These are phyloP conservation scores for Microctenopoma stevenorrisi DNA, from an alignment of 2,797 vertebrate genomes.

Conservation along the genomic window DNA sequence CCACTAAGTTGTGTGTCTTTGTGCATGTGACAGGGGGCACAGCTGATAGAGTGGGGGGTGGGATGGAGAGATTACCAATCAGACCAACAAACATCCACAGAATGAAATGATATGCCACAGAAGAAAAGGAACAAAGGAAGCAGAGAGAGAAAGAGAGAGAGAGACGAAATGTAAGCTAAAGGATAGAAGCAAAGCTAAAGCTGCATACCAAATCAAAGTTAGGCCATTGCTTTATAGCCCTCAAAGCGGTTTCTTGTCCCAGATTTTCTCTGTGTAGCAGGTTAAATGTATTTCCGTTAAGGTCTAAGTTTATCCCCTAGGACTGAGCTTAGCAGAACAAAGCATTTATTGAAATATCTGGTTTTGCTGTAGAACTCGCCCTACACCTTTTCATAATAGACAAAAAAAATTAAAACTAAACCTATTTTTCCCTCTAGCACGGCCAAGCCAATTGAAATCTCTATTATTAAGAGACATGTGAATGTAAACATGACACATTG, in stretches of 20 bases:
- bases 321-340: constrained; percentile 56
- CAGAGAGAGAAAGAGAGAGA: constrained; percentile 8
- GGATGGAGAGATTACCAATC: constrained; percentile 22
- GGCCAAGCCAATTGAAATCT: neutral
- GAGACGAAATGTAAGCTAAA: constrained; percentile 2
- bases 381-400: neutral
- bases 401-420: neutral
- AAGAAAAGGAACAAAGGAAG: constrained; percentile 17
- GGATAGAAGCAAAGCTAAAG: constrained; percentile 30
- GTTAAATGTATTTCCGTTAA: constrained; percentile 67
- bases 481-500: no score
- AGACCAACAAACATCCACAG: constrained; percentile 11
- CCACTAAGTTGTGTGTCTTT: constrained; percentile 5
- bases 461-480: no score
- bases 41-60: neutral
- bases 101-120: neutral
- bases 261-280: constrained; percentile 54
- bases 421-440: no score
- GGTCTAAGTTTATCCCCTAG: constrained; percentile 47
- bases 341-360: constrained; percentile 47
- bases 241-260: constrained; percentile 53
- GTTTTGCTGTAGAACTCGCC: neutral
- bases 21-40: constrained; percentile 8
- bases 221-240: constrained; percentile 46
- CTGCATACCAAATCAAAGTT: constrained; percentile 63